Evolutionary conservation across 1,140 invertebrate species (phyloP).

Genomic region (Drosophila mauritiana): DNA sequence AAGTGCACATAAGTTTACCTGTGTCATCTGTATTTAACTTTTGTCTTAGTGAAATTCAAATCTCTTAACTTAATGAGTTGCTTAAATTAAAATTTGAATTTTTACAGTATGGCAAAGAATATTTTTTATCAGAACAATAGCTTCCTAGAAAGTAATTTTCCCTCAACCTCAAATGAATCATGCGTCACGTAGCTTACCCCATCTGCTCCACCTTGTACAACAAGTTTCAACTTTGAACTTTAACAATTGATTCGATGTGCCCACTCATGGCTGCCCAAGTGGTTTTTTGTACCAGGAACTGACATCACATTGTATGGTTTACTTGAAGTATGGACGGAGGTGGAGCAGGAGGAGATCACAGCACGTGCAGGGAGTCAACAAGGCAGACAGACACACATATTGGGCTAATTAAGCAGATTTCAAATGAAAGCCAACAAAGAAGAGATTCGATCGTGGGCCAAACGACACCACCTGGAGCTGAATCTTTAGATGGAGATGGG

Average conservation of each 20-base stretch:
- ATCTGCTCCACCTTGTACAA: slow-evolving; percentile 34
- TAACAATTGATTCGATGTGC: slow-evolving; percentile 50
- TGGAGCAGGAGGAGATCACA: slow-evolving; percentile 52
- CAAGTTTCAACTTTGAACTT: slow-evolving; percentile 51
- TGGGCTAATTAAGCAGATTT: slow-evolving; percentile 78
- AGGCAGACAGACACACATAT: slow-evolving; percentile 58
- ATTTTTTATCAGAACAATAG: neutral
- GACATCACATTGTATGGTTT: slow-evolving; percentile 24
- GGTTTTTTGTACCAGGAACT: slow-evolving; percentile 42
- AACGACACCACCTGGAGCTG: slow-evolving; percentile 58
- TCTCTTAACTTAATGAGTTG: too few species aligned
- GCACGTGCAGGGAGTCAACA: slow-evolving; percentile 63
- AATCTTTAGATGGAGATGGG: slow-evolving; percentile 31
- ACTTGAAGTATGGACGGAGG: neutral
- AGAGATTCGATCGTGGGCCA: slow-evolving; percentile 72
- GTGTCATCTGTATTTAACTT: neutral
- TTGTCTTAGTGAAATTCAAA: neutral
- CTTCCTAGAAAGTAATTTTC: slow-evolving; percentile 3
- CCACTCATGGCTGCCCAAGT: slow-evolving; percentile 38
- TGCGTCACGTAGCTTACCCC: slow-evolving; percentile 27
- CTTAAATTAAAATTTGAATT: neutral
- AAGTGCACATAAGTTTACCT: neutral
- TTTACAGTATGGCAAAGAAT: too few species aligned
- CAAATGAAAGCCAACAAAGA: slow-evolving; percentile 59
- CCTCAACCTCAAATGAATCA: neutral